These are phyloP conservation scores for Xiphias gladius DNA, from an alignment of 2,113 vertebrate genomes.

Conservation along the genomic window DNA sequence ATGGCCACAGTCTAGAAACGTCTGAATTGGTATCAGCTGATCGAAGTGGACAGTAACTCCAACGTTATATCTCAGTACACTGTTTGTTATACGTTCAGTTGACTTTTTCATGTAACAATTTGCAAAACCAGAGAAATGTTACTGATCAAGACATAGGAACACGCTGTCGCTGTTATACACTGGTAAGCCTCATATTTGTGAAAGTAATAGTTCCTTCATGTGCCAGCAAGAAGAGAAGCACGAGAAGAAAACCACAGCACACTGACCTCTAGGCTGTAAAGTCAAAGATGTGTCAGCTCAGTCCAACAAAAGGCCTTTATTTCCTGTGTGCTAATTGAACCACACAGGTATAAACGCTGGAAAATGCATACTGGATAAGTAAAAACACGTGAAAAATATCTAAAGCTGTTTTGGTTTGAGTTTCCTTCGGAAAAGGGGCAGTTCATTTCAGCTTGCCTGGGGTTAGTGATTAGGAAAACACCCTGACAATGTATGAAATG, in stretches of 20 bases:
- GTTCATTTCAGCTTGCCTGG: constrained; percentile 37
- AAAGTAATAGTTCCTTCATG: constrained; percentile 1
- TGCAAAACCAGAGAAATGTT: not conserved
- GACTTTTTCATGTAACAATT: not conserved
- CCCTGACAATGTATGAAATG: constrained; percentile 64
- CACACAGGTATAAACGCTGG: constrained; percentile 29
- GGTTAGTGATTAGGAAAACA: constrained; percentile 55
- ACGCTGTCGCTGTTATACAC: not conserved
- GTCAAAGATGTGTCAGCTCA: constrained; percentile 54
- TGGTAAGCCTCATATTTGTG: not conserved
- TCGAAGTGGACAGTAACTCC: not conserved
- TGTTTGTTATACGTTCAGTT: not conserved
- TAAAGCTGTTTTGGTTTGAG: constrained; percentile 33
- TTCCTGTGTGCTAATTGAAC: constrained; percentile 45
- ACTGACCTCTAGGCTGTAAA: constrained; percentile 39
- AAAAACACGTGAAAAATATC: constrained; percentile 53
- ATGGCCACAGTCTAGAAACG: not conserved
- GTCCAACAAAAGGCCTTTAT: constrained; percentile 65
- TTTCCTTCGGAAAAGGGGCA: constrained; percentile 20
- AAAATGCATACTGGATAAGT: constrained; percentile 50
- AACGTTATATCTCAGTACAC: not conserved
- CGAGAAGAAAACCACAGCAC: constrained; percentile 29
- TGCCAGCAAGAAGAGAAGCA: constrained; percentile 3
- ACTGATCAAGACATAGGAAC: not conserved
- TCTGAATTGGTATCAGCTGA: not conserved